These are phyloP conservation scores for Otus sunia DNA, from an alignment of 2,113 vertebrate genomes.

Conservation along the genomic window DNA sequence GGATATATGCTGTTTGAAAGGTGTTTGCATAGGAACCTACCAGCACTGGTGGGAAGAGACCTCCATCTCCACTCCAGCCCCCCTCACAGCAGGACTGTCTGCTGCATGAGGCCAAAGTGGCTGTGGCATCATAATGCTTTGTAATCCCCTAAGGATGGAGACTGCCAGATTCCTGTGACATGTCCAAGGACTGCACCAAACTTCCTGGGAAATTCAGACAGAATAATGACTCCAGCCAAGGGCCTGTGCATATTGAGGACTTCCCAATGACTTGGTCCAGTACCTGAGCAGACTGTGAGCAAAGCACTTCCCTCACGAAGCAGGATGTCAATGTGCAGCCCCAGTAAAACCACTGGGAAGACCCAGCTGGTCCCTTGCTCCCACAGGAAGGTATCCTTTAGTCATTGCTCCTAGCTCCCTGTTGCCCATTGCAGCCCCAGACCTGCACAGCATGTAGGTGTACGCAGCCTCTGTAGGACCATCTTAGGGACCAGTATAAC, in stretches of 20 bases:
- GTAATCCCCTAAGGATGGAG: not conserved
- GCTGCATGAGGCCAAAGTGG: fast-evolving
- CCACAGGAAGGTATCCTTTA: not conserved
- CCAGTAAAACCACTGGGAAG: not conserved
- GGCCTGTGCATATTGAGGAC: not conserved
- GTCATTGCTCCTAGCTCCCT: not conserved
- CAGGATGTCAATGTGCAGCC: not conserved
- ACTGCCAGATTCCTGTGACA: not conserved
- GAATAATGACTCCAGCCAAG: not conserved
- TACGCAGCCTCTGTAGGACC: not conserved
- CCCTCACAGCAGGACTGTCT: not conserved
- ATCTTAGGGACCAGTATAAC: not conserved
- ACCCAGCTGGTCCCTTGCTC: not conserved
- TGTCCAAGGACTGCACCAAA: not conserved
- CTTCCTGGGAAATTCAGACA: not conserved
- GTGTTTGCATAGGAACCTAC: not conserved
- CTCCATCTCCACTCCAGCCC: not conserved
- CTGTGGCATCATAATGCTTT: not conserved
- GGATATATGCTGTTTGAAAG: not conserved
- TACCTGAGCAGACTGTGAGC: not conserved
- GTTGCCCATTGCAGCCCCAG: not conserved
- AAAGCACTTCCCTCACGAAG: not conserved
- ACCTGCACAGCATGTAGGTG: not conserved
- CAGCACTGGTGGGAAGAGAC: not conserved
- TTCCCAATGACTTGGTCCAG: not conserved